Conservation (phyloP, 1,140 invertebrate genomes). For the Drosophila tropicalis region DNA sequence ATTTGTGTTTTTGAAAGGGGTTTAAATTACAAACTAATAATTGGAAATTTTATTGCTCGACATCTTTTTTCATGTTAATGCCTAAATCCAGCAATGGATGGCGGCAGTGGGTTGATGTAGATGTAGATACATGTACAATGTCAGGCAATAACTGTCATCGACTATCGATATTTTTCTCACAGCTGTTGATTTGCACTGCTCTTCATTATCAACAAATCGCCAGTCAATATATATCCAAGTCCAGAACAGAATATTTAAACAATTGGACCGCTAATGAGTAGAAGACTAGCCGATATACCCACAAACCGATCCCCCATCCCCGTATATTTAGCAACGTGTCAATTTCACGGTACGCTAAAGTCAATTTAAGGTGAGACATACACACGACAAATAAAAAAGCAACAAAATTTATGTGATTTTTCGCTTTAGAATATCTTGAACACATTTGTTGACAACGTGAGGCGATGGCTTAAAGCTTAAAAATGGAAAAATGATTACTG, state of each 20-base stretch:
- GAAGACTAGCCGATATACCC: neutral
- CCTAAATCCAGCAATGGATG: too few species aligned
- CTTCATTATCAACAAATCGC: neutral
- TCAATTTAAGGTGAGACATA: neutral
- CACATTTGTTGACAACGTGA: neutral
- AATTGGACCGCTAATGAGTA: slow-evolving; percentile 8
- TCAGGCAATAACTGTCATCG: too few species aligned
- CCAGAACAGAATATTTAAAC: neutral
- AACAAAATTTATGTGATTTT: neutral
- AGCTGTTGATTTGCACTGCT: neutral
- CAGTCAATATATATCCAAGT: neutral
- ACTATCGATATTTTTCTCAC: too few species aligned
- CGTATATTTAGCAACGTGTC: neutral
- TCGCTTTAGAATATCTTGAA: neutral
- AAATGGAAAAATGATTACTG: slow-evolving; percentile 1
- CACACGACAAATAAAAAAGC: neutral
- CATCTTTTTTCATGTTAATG: too few species aligned
- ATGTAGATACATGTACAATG: too few species aligned
- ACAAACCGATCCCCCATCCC: neutral
- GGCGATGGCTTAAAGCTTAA: neutral
- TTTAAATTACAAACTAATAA: too few species aligned
- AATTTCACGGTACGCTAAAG: slow-evolving; percentile 7
- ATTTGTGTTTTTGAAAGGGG: too few species aligned
- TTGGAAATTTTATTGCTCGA: too few species aligned
- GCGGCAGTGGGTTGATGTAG: too few species aligned